Evolutionary conservation across 2,113 vertebrate species (phyloP).

Genomic region (Megaptera novaeangliae): DNA sequence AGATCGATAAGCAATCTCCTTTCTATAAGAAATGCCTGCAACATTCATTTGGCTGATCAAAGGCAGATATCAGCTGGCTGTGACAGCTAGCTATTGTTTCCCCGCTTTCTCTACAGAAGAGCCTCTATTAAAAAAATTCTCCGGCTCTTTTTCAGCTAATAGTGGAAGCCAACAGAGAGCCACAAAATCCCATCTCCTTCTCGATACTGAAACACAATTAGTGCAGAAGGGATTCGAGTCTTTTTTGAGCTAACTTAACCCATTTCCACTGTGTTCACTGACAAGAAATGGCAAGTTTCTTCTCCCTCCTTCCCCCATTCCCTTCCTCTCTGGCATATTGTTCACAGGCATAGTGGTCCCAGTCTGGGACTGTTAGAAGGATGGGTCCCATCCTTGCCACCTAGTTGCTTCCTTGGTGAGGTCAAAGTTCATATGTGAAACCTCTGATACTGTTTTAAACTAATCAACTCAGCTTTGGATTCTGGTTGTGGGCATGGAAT

Average conservation of each 20-base stretch:
- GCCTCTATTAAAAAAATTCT: constrained; percentile 85
- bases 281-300: constrained; percentile 25
- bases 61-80: constrained; percentile 91
- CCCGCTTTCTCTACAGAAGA: constrained; percentile 86
- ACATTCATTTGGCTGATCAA: constrained; percentile 99
- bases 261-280: constrained; percentile 71
- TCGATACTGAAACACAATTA: constrained; percentile 88
- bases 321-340: not conserved
- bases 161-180: constrained; percentile 92
- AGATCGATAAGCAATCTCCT: constrained; percentile 99
- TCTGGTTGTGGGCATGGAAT: not conserved
- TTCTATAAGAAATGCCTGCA: constrained; percentile 99
- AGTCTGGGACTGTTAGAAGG: not conserved
- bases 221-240: constrained; percentile 79
- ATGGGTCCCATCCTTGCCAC: not conserved
- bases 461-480: not conserved
- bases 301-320: not conserved
- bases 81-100: constrained; percentile 98
- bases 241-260: constrained; percentile 82
- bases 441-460: not conserved
- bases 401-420: not conserved
- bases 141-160: constrained; percentile 87
- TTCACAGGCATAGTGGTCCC: not conserved
- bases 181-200: constrained; percentile 92
- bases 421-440: not conserved